phyloP scores from a whole-genome alignment of 2,888 invertebrate genomes.

The Pheosia tremula region DNA sequence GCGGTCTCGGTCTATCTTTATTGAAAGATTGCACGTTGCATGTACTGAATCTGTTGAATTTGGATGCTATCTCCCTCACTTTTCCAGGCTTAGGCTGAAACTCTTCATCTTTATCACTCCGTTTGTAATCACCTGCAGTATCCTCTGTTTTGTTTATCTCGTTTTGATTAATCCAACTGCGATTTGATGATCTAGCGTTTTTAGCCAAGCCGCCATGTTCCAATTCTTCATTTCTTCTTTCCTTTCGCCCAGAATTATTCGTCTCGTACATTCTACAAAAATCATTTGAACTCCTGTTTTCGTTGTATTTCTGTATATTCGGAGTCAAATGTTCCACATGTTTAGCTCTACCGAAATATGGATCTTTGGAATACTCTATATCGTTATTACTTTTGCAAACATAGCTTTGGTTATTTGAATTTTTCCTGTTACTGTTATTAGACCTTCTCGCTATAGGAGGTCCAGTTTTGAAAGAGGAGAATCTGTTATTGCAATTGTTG shows the following conservation, averaged over 20 bases:
- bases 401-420: slow-evolving; percentile 51
- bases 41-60: slow-evolving; percentile 66
- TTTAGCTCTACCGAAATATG: slow-evolving; percentile 62
- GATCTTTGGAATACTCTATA: slow-evolving; percentile 73
- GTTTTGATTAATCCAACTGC: slow-evolving; percentile 48
- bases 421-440: slow-evolving; percentile 57
- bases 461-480: slow-evolving; percentile 66
- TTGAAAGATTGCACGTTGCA: slow-evolving; percentile 54
- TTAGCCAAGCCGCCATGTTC: slow-evolving; percentile 21
- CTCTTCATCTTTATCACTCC: slow-evolving; percentile 41
- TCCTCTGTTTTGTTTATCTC: slow-evolving; percentile 54
- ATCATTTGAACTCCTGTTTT: slow-evolving; percentile 54
- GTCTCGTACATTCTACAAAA: slow-evolving; percentile 63
- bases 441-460: slow-evolving; percentile 63
- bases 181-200: slow-evolving; percentile 55
- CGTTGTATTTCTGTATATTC: slow-evolving; percentile 55
- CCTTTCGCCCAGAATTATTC: slow-evolving; percentile 59
- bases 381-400: slow-evolving; percentile 70
- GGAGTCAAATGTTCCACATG: slow-evolving; percentile 38
- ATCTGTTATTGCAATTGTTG: slow-evolving; percentile 58
- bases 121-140: slow-evolving; percentile 24
- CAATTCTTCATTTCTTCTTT: slow-evolving; percentile 38
- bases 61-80: slow-evolving; percentile 76
- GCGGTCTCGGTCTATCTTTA: slow-evolving; percentile 82
- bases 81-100: slow-evolving; percentile 70